Base-by-base conservation (phyloP, 2,888 invertebrate genomes). In the Conomelus anceps region DNA sequence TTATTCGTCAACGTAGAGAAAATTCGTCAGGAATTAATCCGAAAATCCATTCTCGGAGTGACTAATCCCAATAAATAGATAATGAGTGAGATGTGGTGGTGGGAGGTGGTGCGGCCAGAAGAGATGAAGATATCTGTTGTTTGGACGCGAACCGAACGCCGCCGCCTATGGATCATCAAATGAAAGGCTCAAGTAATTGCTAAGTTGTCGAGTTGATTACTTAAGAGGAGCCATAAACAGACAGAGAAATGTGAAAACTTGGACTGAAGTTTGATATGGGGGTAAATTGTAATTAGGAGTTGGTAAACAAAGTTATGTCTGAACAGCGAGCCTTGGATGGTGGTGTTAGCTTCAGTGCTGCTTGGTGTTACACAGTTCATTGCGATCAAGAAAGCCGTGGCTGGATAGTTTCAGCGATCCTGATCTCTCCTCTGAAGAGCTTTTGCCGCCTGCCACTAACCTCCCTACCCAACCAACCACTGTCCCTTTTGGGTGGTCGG, bases 211-310 rank as follows among this genome's bases (percentile, higher is more conserved):
- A 86, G 86, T 86, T 86, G 86, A 86, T 86, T 86, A 86, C 86
- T 86, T 86, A 86, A 86, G 86, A 86, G 86, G 86, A 86, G 86
- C 86, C 86, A 86, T 86, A 86, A 86, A 86, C 86, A 86, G 86
- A 86, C 86, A 86, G 86, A 86, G 86, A 86, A 86, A 86, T 86
- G 86, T 23, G 86, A 86, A 86, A 86, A 86, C 86, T 86, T 86
- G 22, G 24, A 29, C 24, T 86, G 26, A 86, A 86, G 23, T 86
- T 86, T 86, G 86, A 86, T 86, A 86, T 86, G 86, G 86, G 86
- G 86, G 86, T 86, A 86, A 86, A 24, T 86, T 86, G 86, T 86
- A 86, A 86, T 86, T 86, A 86, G 86, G 86, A 86, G 86, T 86
- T 86, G 23, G 86, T 86, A 86, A 86, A 86, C 86, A 86, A 86